Percentiles rank a stretch among this genome's conserved stretches.
phyloP scores from a whole-genome alignment of 2,113 vertebrate genomes.

The Calyptomena viridis region DNA sequence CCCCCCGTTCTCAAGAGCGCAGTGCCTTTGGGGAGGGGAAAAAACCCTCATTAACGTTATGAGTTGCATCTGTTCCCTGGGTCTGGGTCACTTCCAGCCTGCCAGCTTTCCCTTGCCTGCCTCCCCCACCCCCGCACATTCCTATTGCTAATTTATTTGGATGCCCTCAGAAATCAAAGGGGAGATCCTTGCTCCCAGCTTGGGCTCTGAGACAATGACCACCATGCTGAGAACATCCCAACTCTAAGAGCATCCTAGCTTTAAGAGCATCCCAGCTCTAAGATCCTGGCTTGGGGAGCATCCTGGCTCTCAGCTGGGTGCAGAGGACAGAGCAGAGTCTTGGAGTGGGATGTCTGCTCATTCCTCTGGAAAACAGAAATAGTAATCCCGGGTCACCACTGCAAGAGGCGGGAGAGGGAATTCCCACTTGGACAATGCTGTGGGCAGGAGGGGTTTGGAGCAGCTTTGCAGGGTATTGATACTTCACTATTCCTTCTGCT shows the following conservation, averaged over 20 bases:
- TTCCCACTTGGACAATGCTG: accelerated
- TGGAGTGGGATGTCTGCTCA: accelerated
- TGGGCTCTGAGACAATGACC: not conserved
- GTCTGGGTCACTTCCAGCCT: conserved; percentile 15
- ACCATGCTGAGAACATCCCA: not conserved
- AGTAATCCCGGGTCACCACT: accelerated
- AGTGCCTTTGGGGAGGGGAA: conserved; percentile 14
- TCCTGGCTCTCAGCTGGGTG: not conserved
- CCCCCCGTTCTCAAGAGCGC: not conserved
- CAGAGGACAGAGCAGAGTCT: not conserved
- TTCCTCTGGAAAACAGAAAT: not conserved
- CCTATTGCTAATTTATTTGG: conserved; percentile 36
- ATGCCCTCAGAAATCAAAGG: not conserved
- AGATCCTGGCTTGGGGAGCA: not conserved
- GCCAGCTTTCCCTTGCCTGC: not conserved
- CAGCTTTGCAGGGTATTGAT: not conserved
- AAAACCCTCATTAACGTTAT: not conserved
- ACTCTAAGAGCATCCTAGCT: not conserved
- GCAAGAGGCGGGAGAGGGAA: not conserved
- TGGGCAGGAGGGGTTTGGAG: not conserved
- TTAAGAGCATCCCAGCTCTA: not conserved
- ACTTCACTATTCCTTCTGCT: not conserved
- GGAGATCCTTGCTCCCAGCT: not conserved
- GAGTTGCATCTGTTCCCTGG: conserved; percentile 55
- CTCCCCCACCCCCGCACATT: not conserved